These are phyloP conservation scores for Pao palembangensis DNA, from an alignment of 2,113 vertebrate genomes.

Conservation along the genomic window DNA sequence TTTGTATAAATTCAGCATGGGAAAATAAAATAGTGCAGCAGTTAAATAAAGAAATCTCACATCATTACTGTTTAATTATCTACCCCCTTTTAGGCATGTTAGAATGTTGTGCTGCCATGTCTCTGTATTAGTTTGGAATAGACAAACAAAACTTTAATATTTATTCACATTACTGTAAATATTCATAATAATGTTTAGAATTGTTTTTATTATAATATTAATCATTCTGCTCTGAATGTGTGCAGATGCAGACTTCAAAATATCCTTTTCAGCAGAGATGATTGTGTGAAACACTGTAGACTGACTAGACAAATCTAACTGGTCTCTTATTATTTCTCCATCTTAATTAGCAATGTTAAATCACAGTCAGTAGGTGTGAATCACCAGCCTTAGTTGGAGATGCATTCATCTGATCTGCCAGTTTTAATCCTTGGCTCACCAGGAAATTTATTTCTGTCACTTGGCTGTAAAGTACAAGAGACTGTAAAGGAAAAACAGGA, in stretches of 20 bases:
- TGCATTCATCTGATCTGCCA: constrained; percentile 35
- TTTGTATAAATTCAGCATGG: constrained; percentile 35
- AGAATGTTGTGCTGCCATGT: too few species aligned
- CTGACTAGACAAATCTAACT: constrained; percentile 39
- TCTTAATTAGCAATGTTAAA: constrained; percentile 56
- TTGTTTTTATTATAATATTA: too few species aligned
- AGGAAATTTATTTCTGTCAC: constrained; percentile 32
- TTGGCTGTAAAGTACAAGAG: constrained; percentile 32
- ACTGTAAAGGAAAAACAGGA: constrained; percentile 42
- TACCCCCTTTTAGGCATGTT: too few species aligned
- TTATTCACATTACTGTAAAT: too few species aligned
- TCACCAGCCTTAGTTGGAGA: constrained; percentile 35
- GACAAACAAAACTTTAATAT: too few species aligned
- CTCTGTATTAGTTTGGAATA: too few species aligned
- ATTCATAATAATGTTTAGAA: too few species aligned
- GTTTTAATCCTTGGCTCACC: constrained; percentile 44
- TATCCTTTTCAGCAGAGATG: neutral
- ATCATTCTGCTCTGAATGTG: too few species aligned
- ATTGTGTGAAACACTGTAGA: constrained; percentile 14
- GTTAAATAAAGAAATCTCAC: too few species aligned
- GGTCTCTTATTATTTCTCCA: constrained; percentile 44
- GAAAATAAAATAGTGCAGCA: constrained; percentile 13
- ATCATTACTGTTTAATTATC: too few species aligned
- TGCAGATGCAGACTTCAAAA: neutral
- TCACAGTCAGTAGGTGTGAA: constrained; percentile 34